Evolutionary conservation across 2,113 vertebrate genomes (phyloP), one percentile per base, ranked within the genome.

Genomic region (Heterotilapia buettikoferi): DNA sequence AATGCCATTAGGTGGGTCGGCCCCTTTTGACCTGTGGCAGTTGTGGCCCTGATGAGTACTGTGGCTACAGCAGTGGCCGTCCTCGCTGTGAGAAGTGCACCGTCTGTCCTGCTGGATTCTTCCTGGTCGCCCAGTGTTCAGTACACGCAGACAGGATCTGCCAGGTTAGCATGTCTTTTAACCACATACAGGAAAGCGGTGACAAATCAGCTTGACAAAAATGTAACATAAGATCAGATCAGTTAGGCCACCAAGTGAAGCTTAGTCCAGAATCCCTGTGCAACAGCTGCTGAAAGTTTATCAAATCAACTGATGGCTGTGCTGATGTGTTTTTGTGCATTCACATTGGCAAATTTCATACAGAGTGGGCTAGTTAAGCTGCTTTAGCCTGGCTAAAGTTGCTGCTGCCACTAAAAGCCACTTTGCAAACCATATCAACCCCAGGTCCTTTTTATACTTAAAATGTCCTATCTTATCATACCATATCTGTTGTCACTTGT

Each of bases 111-210:
- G 92, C 97, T 4, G 97, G 97, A 3, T 98, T 98, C 96, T 97
- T 98, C 91, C 94, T 98, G 86, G 96, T 97, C 16, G 95, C 96
- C 0, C 97, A 98, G 83, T 98, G 98, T 92, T 97, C 97, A 33
- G 86, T 95, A 88, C 97, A 96, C 9, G 90, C 97, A 29, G 97
- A 98, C 95, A 94, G 97, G 82, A 97, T 98, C 92, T 98, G 97
- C 92, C 97, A 98, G 97, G 97, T 98, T 7, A 82, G 86, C 10
- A 2, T 33, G 45, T 33, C 1, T 13, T n/a, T 38, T 66, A 38
- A 78, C 26, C 26, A 52, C 73, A 52, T n/a, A 76, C 24, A 1
- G 14, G 1, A 26, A 26, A 76, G 14, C 1, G 3, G 14, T 47
- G 71, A 76, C 43, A 47, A 29, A 18, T 47, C 43, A 47, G 16